phyloP scores from a whole-genome alignment of 2,888 invertebrate species.

The Stomorhina lunata region DNA sequence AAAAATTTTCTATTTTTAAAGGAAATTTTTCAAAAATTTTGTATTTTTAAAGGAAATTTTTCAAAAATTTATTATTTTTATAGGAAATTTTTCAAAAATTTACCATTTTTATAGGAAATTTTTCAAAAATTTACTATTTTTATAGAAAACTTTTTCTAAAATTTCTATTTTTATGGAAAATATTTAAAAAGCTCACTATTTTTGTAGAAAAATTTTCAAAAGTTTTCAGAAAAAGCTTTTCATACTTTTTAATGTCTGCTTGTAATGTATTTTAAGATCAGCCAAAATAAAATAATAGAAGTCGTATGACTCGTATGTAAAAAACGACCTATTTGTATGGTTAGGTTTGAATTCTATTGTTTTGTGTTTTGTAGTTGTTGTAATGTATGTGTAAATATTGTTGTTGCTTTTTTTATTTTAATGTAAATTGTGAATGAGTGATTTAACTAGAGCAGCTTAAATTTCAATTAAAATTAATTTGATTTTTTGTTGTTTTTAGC shows the following conservation, averaged over 20 bases:
- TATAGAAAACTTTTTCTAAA: too few relatives aligned
- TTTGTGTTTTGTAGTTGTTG: background rate
- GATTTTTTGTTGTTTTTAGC: background rate
- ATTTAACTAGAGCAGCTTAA: constrained; percentile 52
- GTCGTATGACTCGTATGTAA: background rate
- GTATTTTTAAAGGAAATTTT: too few relatives aligned
- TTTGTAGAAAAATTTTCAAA: too few relatives aligned
- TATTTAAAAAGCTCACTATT: too few relatives aligned
- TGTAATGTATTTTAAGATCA: constrained; percentile 22
- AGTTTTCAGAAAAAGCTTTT: background rate
- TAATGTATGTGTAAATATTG: background rate
- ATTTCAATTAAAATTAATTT: constrained; percentile 57
- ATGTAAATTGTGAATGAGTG: constrained; percentile 12
- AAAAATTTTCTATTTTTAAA: too few relatives aligned
- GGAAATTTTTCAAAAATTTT: too few relatives aligned
- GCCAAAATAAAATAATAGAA: constrained; percentile 16
- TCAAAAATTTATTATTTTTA: too few relatives aligned
- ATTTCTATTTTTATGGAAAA: too few relatives aligned
- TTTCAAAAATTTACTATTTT: too few relatives aligned
- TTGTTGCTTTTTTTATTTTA: background rate
- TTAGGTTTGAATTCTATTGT: constrained; percentile 18
- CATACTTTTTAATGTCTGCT: constrained; percentile 13
- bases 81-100: too few relatives aligned
- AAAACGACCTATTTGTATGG: constrained; percentile 33
- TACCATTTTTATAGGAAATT: too few relatives aligned